These are phyloP conservation scores for Pao palembangensis DNA, from an alignment of 2,113 vertebrate genomes.

Conservation along the genomic window DNA sequence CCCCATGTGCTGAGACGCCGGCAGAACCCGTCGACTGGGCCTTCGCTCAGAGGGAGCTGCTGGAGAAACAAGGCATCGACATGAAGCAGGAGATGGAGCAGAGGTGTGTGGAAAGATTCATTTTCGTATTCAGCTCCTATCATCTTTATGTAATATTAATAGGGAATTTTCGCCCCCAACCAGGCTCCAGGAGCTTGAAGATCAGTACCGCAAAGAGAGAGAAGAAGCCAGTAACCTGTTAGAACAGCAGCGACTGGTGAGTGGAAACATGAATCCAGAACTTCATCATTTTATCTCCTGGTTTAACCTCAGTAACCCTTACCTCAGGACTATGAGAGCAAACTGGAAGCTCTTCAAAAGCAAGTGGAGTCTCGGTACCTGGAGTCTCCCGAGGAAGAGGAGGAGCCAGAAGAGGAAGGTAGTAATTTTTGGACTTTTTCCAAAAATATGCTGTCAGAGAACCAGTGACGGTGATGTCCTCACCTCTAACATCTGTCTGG, in stretches of 20 bases:
- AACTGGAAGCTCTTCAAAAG: slow-evolving; percentile 91
- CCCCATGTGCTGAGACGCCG: slow-evolving; percentile 89
- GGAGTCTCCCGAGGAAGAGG: slow-evolving; percentile 91
- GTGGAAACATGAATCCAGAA: slow-evolving; percentile 9
- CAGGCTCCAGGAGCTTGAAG: slow-evolving; percentile 95
- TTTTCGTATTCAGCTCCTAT: not conserved
- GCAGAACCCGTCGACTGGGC: slow-evolving; percentile 95
- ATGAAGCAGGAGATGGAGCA: slow-evolving; percentile 99
- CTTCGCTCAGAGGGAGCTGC: slow-evolving; percentile 91
- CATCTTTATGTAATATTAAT: not conserved
- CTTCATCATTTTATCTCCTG: not conserved
- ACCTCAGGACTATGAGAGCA: slow-evolving; percentile 93
- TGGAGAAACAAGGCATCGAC: slow-evolving; percentile 98
- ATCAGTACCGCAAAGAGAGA: slow-evolving; percentile 91
- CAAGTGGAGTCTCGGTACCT: slow-evolving; percentile 91
- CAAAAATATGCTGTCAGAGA: not conserved
- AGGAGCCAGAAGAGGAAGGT: slow-evolving; percentile 96
- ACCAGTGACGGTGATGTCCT: not conserved
- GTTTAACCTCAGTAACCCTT: too few relatives aligned
- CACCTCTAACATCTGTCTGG: not conserved
- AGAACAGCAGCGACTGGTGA: slow-evolving; percentile 95
- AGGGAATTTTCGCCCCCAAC: not conserved
- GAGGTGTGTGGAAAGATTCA: slow-evolving; percentile 70
- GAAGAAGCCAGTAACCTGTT: slow-evolving; percentile 96
- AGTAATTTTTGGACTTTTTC: slow-evolving; percentile 29